Evolutionary conservation across 2,797 vertebrate genomes (phyloP), one percentile per base, ranked within the genome.

Genomic region (Sebastolobus alascanus): DNA sequence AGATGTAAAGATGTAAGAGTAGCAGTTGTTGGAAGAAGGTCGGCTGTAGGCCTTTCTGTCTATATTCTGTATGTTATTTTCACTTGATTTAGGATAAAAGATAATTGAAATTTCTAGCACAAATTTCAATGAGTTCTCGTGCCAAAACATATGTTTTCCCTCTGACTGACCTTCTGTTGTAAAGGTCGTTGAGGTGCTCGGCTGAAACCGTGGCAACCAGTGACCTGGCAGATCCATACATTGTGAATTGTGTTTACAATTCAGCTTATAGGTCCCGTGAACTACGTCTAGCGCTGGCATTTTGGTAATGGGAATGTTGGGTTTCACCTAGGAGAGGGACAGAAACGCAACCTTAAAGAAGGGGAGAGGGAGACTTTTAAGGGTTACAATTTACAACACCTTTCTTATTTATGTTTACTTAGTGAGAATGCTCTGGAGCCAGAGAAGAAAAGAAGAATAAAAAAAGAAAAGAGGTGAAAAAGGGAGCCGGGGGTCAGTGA

Each of bases 281-380:
- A 72, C 55, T 27, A 22, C 65, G 55, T 86, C 84, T 72, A 59
- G 63, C 61, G 0, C 59, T 76, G 80, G 83, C 68, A 75, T 86
- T 74, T 77, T 65, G 61, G 78, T 59, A 80, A 58, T 54, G 65
- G 65, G 71, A 89, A 85, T 85, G 85, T 88, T 79, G 43, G 77
- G 59, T 72, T 90, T 94, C 94, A 91, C 94, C 92, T 85, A 88
- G 92, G 93, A 92, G 93, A 94, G 73, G 70, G 31, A 59, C 59
- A 93, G 86, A 92, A 91, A 94, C 56, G 85, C 74, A 82, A 68
- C 74, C 70, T 66, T 66, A 72, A 72, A 87, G 76, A 82, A 56
- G 73, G 79, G 46, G 77, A 83, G 73, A 59, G 40, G 50, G 43
- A 80, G 81, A 82, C 73, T 66, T 87, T 89, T 87, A 88, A 84